phyloP scores from a whole-genome alignment of 2,113 vertebrate species.

The Vidua macroura region DNA sequence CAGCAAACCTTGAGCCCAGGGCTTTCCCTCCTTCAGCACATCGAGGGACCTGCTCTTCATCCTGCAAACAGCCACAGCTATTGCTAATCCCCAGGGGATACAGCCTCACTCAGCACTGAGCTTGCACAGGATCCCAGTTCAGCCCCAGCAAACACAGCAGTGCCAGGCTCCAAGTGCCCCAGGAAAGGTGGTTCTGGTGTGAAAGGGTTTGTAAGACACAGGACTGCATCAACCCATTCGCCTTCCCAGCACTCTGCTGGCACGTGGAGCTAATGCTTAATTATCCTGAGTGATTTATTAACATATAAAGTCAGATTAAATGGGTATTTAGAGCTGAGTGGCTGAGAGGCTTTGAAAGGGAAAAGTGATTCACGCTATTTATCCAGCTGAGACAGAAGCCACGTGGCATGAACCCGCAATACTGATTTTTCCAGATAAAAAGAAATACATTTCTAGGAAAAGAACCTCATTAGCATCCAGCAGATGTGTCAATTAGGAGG shows the following conservation, averaged over 20 bases:
- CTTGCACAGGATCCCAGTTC: not conserved
- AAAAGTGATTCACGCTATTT: conserved; percentile 48
- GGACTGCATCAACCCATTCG: not conserved
- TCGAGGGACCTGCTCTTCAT: not conserved
- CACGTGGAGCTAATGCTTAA: conserved; percentile 31
- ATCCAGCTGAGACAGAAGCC: conserved; percentile 53
- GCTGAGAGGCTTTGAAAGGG: conserved; percentile 41
- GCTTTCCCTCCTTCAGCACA: not conserved
- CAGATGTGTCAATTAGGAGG: not conserved
- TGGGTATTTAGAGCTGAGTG: conserved; percentile 30
- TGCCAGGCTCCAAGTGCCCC: accelerated
- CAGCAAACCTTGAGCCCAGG: not conserved
- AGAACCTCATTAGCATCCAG: not conserved
- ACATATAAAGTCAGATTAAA: conserved; percentile 65
- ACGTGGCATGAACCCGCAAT: not conserved
- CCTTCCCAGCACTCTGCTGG: not conserved
- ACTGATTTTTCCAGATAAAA: conserved; percentile 11
- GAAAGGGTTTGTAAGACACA: not conserved
- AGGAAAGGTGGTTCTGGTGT: not conserved
- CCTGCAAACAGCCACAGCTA: not conserved
- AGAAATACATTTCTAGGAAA: not conserved
- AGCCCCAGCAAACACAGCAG: not conserved
- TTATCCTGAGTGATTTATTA: conserved; percentile 63
- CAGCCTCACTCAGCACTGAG: not conserved
- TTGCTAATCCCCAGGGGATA: not conserved